A percentile compares a stretch with the other conserved stretches of the same genome.
phyloP scores from a whole-genome alignment of 2,113 vertebrate species.

The Thymallus thymallus region DNA sequence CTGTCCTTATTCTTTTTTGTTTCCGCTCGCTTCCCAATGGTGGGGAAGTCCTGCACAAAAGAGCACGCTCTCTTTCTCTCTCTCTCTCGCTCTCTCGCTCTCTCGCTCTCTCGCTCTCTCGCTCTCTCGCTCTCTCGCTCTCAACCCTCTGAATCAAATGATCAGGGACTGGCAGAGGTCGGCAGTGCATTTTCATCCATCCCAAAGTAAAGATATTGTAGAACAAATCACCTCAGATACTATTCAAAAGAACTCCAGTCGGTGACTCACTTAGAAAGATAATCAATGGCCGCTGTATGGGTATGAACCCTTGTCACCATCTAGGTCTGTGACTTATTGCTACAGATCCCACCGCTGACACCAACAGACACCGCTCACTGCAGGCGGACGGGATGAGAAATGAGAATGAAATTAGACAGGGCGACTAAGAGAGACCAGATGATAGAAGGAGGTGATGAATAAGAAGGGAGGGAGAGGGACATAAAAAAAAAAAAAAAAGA shows the following conservation, averaged over 20 bases:
- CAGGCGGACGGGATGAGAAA: slow-evolving; percentile 49
- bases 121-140: too few relatives aligned
- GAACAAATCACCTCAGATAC: slow-evolving; percentile 32
- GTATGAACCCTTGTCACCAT: slow-evolving; percentile 34
- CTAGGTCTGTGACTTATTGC: slow-evolving; percentile 34
- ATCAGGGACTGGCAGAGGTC: not conserved
- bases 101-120: too few relatives aligned
- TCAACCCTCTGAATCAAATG: too few relatives aligned
- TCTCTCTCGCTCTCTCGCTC: too few relatives aligned
- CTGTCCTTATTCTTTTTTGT: too few relatives aligned
- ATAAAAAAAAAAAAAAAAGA: too few relatives aligned
- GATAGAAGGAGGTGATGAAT: not conserved
- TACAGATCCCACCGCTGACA: slow-evolving; percentile 27
- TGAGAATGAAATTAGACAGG: slow-evolving; percentile 33
- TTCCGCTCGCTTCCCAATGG: too few relatives aligned
- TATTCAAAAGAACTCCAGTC: slow-evolving; percentile 13
- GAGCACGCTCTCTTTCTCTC: too few relatives aligned
- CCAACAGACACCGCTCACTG: slow-evolving; percentile 17
- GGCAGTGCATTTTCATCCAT: not conserved
- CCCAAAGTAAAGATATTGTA: slow-evolving; percentile 2
- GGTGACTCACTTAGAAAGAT: slow-evolving; percentile 31
- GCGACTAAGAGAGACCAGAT: slow-evolving; percentile 15
- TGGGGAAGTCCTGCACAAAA: too few relatives aligned
- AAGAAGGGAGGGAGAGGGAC: not conserved
- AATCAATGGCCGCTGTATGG: slow-evolving; percentile 42